Conservation (phyloP, 2,113 vertebrate species). For the Colossoma macropomum region DNA sequence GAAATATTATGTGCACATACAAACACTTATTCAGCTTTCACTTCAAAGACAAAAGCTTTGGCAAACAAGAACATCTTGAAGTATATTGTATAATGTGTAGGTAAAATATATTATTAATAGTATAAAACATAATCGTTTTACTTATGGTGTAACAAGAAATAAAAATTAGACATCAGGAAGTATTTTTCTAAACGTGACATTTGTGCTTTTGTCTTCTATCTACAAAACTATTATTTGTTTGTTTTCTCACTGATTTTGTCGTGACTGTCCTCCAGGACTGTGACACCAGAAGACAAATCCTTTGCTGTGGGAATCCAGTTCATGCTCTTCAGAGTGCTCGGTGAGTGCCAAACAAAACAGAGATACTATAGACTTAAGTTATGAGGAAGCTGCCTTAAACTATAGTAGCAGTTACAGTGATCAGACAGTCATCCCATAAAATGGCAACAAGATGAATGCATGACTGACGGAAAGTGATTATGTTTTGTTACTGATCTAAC, state of each 20-base stretch:
- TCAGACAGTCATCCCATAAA: neutral
- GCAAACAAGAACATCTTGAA: neutral
- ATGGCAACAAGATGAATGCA: neutral
- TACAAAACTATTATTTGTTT: neutral
- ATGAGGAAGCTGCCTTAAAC: neutral
- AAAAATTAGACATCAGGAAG: neutral
- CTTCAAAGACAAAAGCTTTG: neutral
- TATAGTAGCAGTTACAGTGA: neutral
- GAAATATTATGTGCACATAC: too few relatives aligned
- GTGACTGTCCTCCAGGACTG: conserved; percentile 74
- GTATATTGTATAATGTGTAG: too few relatives aligned
- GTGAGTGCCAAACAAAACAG: conserved; percentile 72
- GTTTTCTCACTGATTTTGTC: too few relatives aligned
- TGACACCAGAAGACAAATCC: conserved; percentile 86
- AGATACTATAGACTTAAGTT: neutral
- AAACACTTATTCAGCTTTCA: too few relatives aligned
- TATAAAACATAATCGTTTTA: neutral
- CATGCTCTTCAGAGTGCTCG: conserved; percentile 89
- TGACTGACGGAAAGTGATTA: neutral
- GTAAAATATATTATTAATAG: too few relatives aligned
- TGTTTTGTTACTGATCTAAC: neutral
- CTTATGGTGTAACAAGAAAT: neutral
- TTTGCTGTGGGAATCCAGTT: conserved; percentile 93
- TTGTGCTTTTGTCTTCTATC: neutral
- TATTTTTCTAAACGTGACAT: neutral